Evolutionary conservation across 2,797 vertebrate species (phyloP).

Genomic region (Anniella stebbinsi): DNA sequence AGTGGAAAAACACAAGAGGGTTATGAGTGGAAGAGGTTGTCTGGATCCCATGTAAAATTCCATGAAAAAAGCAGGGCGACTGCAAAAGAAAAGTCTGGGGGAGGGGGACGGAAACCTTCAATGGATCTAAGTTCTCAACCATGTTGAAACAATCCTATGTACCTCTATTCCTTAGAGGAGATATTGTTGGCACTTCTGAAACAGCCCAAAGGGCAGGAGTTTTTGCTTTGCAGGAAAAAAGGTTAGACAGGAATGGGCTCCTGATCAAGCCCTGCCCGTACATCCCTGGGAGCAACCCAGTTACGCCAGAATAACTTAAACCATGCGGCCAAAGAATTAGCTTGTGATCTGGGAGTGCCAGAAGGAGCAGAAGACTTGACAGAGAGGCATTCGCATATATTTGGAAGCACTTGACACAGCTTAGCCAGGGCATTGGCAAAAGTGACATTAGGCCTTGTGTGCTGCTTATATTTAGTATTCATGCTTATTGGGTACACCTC

Average conservation of each 20-base stretch:
- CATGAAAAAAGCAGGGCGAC: too few species aligned
- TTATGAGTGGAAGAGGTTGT: too few species aligned
- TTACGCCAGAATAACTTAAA: not conserved
- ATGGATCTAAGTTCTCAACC: not conserved
- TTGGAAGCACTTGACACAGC: not conserved
- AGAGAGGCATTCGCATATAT: not conserved
- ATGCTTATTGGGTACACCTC: not conserved
- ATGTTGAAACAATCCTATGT: not conserved
- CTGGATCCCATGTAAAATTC: too few species aligned
- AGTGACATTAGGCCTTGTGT: not conserved
- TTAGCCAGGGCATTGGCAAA: not conserved
- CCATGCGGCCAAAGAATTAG: not conserved
- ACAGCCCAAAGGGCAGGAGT: too few species aligned
- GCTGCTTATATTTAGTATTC: not conserved
- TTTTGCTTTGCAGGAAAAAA: too few species aligned
- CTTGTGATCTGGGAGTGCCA: not conserved
- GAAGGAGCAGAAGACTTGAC: not conserved
- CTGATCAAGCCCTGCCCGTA: not conserved
- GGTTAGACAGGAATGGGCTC: not conserved
- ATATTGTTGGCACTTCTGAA: too few species aligned
- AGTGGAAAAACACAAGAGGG: too few species aligned
- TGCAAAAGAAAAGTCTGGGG: too few species aligned
- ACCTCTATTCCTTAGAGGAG: not conserved
- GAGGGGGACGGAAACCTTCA: too few species aligned
- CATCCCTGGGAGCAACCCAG: not conserved